Evolutionary conservation across 2,888 invertebrate species (phyloP).

Genomic region (Coleophora flavipennella): DNA sequence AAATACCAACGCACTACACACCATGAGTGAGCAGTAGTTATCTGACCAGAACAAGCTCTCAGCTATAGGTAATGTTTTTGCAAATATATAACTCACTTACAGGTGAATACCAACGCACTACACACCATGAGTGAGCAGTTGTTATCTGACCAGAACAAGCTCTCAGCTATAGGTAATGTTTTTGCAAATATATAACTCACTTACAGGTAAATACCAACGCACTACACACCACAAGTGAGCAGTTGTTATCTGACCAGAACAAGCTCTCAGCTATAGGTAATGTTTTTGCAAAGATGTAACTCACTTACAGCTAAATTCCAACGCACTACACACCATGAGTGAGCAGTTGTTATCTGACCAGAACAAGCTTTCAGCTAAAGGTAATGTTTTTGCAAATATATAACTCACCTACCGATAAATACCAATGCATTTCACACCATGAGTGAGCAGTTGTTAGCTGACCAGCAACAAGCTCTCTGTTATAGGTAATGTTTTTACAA

Average conservation of each 20-base stretch:
- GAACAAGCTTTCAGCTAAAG: constrained; percentile 83
- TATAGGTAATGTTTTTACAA: constrained; percentile 64
- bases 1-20: no score
- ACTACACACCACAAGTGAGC: constrained; percentile 92
- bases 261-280: constrained; percentile 84
- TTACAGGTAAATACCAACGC: constrained; percentile 97
- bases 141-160: no score
- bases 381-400: constrained; percentile 35
- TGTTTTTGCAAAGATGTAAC: no score
- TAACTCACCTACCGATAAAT: no score
- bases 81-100: no score
- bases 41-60: constrained; percentile 90
- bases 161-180: no score
- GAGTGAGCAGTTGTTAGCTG: constrained; percentile 92
- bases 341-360: constrained; percentile 93
- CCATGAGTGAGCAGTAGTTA: constrained; percentile 91
- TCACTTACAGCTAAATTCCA: no score
- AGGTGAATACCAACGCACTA: no score
- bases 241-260: constrained; percentile 90
- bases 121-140: no score
- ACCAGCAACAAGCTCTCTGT: constrained; percentile 88
- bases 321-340: constrained; percentile 91
- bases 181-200: no score
- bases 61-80: no score
- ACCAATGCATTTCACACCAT: constrained; percentile 27